A percentile compares a stretch with the other conserved stretches of the same genome.
Conservation (phyloP, 1,140 invertebrate genomes). For the Listronotus bonariensis region DNA sequence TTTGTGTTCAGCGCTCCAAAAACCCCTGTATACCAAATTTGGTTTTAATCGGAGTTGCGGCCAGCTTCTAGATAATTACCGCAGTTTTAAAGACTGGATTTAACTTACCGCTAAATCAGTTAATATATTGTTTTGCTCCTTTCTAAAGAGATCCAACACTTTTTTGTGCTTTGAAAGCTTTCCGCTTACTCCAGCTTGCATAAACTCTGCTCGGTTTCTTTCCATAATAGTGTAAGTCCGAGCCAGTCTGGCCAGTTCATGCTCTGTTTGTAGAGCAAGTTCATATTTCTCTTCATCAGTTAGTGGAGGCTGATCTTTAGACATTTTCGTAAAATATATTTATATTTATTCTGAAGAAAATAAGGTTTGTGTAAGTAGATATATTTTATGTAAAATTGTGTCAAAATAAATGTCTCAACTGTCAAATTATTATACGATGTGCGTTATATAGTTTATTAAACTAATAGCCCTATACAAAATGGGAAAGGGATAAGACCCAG, state of each 20-base stretch:
- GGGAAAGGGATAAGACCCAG: too few relatives aligned
- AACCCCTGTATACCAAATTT: too few relatives aligned
- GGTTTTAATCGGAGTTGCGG: too few relatives aligned
- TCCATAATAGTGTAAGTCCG: slow-evolving; percentile 58
- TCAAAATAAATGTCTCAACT: too few relatives aligned
- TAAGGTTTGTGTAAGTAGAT: background rate
- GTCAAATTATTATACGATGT: too few relatives aligned
- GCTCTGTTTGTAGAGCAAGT: slow-evolving; percentile 69
- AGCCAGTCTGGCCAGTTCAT: slow-evolving; percentile 67
- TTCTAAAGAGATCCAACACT: slow-evolving; percentile 62
- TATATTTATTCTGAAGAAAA: background rate
- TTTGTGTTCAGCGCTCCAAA: too few relatives aligned
- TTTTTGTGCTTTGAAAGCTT: slow-evolving; percentile 69
- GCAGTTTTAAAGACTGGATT: too few relatives aligned
- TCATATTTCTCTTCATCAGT: slow-evolving; percentile 64
- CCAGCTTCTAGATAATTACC: too few relatives aligned
- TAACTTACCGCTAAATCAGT: slow-evolving; percentile 58
- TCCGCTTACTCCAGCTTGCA: slow-evolving; percentile 60
- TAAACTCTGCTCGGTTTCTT: slow-evolving; percentile 47
- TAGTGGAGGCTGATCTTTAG: slow-evolving; percentile 33
- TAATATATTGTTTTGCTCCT: slow-evolving; percentile 65
- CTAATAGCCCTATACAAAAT: too few relatives aligned
- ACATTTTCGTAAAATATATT: slow-evolving; percentile 8
- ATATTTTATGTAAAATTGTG: too few relatives aligned
- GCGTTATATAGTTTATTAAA: too few relatives aligned